Evolutionary conservation across 2,888 invertebrate genomes (phyloP).

Genomic region (Leucoma salicis): DNA sequence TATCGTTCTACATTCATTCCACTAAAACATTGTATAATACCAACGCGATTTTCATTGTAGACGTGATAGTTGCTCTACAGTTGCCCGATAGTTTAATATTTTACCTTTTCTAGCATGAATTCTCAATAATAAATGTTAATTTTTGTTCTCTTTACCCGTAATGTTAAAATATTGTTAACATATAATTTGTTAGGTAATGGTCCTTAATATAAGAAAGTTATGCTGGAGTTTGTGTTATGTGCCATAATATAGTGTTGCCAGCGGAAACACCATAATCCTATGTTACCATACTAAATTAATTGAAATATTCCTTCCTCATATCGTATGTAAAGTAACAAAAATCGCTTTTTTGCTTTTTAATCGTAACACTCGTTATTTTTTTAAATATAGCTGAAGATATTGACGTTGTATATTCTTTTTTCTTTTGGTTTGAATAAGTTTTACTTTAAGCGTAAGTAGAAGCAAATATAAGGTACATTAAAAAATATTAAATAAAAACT

Average conservation of each 20-base stretch:
- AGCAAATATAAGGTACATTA: conserved; percentile 60
- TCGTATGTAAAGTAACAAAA: conserved; percentile 65
- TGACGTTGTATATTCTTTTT: conserved; percentile 45
- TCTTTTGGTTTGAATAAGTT: conserved; percentile 46
- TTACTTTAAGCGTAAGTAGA: conserved; percentile 73
- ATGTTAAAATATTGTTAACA: conserved; percentile 36
- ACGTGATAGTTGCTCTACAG: conserved; percentile 19
- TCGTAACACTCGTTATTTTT: conserved; percentile 61
- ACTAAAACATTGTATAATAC: conserved; percentile 34
- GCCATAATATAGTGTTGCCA: conserved; percentile 77
- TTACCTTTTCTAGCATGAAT: background rate
- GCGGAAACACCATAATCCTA: conserved; percentile 74
- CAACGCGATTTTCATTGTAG: conserved; percentile 27
- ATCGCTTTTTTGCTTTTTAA: conserved; percentile 69
- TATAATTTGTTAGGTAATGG: conserved; percentile 49
- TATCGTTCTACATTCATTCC: conserved; percentile 30
- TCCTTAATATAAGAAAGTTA: conserved; percentile 76
- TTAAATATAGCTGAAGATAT: conserved; percentile 67
- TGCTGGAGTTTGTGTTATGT: conserved; percentile 66
- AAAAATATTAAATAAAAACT: conserved; percentile 45
- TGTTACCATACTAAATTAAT: conserved; percentile 71
- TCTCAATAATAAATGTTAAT: conserved; percentile 1
- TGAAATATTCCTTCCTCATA: conserved; percentile 61
- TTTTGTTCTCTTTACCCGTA: conserved; percentile 15
- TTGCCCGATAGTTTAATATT: conserved; percentile 13